Percentiles rank a stretch among this genome's conserved stretches.
Conservation (phyloP, 2,888 invertebrate genomes). For the Stratiomys singularior region DNA sequence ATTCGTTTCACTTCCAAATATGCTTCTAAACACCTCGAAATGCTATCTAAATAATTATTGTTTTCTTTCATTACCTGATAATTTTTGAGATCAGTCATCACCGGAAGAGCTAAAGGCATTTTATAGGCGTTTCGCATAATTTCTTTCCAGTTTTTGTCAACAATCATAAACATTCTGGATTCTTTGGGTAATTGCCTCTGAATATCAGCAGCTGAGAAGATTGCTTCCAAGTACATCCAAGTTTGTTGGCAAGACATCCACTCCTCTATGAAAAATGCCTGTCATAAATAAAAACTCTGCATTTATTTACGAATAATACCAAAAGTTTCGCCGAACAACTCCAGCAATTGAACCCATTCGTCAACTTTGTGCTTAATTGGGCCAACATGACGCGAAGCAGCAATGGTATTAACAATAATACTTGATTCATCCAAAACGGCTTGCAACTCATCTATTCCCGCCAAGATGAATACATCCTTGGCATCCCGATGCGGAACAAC, state of each 20-base stretch:
- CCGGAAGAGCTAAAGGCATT: constrained; percentile 83
- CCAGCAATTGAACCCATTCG: constrained; percentile 81
- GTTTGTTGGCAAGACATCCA: constrained; percentile 90
- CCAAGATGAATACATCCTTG: constrained; percentile 85
- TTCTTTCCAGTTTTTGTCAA: constrained; percentile 92
- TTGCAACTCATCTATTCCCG: constrained; percentile 86
- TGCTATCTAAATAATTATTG: constrained; percentile 84
- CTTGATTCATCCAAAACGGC: constrained; percentile 84
- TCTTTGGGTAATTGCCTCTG: constrained; percentile 92
- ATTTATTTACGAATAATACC: constrained; percentile 68
- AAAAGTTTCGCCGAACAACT: constrained; percentile 83
- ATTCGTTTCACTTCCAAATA: constrained; percentile 89
- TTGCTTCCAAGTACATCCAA: constrained; percentile 96
- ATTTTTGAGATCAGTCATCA: constrained; percentile 78
- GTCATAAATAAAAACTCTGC: background rate
- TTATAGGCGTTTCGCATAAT: constrained; percentile 85
- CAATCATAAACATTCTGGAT: constrained; percentile 84
- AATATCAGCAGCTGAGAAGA: constrained; percentile 94
- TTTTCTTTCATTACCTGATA: constrained; percentile 76
- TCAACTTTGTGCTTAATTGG: constrained; percentile 85
- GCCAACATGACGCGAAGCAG: constrained; percentile 85
- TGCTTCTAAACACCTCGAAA: constrained; percentile 89
- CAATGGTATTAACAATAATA: constrained; percentile 86
- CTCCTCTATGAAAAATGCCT: constrained; percentile 71
- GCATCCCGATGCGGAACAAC: constrained; percentile 82